Conservation (phyloP, 2,113 vertebrate species). For the Hyaena hyaena region DNA sequence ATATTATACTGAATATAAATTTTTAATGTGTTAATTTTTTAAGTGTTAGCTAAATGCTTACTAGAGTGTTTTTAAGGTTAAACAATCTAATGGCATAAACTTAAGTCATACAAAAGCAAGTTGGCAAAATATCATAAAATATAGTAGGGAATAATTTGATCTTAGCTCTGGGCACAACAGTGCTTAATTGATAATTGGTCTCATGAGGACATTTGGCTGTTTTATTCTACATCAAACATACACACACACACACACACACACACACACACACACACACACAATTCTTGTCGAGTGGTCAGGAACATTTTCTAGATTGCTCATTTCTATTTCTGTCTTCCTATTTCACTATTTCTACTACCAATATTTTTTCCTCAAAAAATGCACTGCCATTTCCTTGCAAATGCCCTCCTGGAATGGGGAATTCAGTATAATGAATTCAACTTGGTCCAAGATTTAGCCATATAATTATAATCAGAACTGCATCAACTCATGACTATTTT, state of each 20-base stretch:
- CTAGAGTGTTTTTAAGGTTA: conserved; percentile 62
- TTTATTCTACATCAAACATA: not conserved
- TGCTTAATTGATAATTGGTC: not conserved
- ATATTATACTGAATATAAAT: conserved; percentile 75
- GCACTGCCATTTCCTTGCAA: not conserved
- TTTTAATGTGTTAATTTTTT: conserved; percentile 71
- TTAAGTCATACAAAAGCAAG: not conserved
- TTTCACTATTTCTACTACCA: not conserved
- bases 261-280: not conserved
- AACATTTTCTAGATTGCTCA: conserved; percentile 58
- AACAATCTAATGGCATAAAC: conserved; percentile 24
- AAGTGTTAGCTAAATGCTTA: conserved; percentile 72
- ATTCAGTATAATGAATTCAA: not conserved
- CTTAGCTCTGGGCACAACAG: not conserved
- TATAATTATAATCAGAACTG: not conserved
- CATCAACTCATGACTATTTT: not conserved
- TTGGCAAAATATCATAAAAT: conserved; percentile 35
- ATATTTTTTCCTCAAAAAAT: not conserved
- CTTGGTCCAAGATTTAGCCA: not conserved
- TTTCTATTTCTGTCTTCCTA: conserved; percentile 52
- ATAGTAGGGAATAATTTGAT: not conserved
- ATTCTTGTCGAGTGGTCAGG: conserved; percentile 45
- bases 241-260: not conserved
- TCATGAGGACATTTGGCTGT: not conserved
- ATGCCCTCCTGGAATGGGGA: not conserved